Evolutionary conservation across 2,888 invertebrate species (phyloP).

Genomic region (Drosophila eohydei): DNA sequence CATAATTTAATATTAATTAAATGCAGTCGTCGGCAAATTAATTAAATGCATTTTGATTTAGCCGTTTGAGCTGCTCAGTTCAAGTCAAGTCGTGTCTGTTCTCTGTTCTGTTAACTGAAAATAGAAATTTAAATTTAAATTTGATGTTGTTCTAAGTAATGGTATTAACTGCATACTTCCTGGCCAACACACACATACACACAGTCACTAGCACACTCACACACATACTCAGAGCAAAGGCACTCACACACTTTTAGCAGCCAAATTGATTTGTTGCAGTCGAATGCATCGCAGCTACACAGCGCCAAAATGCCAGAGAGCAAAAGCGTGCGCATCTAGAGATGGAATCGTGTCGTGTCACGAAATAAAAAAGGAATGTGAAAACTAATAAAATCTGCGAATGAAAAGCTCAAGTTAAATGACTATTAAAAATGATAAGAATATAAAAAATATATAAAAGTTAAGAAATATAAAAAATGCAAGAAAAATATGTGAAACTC

Average conservation of each 20-base stretch:
- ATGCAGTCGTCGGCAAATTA: constrained; percentile 8
- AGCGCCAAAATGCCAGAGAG: constrained; percentile 21
- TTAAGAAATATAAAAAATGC: not conserved
- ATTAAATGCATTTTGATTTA: constrained; percentile 20
- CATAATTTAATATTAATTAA: constrained; percentile 21
- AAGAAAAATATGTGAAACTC: too few species aligned
- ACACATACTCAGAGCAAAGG: not conserved
- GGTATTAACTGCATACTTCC: constrained; percentile 19
- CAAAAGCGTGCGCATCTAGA: not conserved
- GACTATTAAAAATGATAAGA: not conserved
- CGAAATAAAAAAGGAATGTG: not conserved
- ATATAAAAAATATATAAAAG: not conserved
- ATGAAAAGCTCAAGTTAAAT: not conserved
- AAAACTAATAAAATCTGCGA: not conserved
- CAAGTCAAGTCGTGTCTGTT: not conserved
- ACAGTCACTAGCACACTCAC: not conserved
- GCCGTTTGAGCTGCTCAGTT: not conserved
- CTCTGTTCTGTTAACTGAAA: not conserved
- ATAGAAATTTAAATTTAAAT: constrained; percentile 24
- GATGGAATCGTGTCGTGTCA: constrained; percentile 7
- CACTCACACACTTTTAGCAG: constrained; percentile 2
- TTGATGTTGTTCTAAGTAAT: constrained; percentile 18
- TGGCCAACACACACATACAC: constrained; percentile 11
- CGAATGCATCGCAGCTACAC: constrained; percentile 40
- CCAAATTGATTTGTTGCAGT: constrained; percentile 56